These are phyloP conservation scores for Shinisaurus crocodilurus DNA, from an alignment of 2,113 vertebrate genomes.

Conservation along the genomic window DNA sequence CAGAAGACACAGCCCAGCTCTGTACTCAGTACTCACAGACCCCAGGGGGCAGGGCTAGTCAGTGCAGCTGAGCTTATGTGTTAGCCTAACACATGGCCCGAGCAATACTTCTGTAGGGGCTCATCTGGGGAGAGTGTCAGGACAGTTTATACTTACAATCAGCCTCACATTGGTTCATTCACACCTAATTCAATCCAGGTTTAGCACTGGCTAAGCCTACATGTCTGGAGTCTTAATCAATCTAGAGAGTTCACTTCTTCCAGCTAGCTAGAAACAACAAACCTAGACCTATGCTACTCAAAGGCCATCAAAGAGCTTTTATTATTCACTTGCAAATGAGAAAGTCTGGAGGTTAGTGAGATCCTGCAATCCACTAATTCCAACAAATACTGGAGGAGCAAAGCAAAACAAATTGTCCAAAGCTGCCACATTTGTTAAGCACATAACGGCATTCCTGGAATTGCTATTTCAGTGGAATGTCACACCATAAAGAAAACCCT, in stretches of 20 bases:
- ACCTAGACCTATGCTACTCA: background rate
- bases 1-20: no score
- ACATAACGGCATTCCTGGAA: slow-evolving; percentile 18
- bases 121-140: background rate
- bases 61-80: no score
- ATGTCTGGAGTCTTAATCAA: no score
- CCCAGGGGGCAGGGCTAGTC: no score
- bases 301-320: background rate
- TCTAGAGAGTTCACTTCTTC: background rate
- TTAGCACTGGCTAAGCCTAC: background rate
- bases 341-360: background rate
- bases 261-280: background rate
- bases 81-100: no score
- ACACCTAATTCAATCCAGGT: background rate
- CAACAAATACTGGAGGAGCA: background rate
- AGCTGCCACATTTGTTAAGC: background rate
- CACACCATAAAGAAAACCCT: slow-evolving; percentile 10
- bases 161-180: background rate
- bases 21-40: no score
- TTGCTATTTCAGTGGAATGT: slow-evolving; percentile 2
- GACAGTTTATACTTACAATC: background rate
- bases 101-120: background rate
- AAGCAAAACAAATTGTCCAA: background rate
- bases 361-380: background rate
- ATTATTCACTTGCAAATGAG: background rate